phyloP scores from a whole-genome alignment of 35 echinoderm and acorn worm species.

The Apostichopus japonicus region DNA sequence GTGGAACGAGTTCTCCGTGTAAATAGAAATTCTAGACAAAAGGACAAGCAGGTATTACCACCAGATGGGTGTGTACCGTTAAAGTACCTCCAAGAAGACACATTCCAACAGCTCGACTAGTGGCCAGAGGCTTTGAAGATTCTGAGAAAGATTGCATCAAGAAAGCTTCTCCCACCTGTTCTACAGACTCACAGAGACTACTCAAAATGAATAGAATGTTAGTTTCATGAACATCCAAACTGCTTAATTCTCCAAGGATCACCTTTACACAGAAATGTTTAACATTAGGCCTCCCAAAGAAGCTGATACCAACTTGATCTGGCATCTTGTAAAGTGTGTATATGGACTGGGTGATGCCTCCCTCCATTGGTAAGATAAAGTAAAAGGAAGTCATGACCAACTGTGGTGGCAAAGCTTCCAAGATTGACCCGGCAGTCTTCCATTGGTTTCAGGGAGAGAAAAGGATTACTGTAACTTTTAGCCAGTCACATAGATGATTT shows the following conservation, averaged over 20 bases:
- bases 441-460: no score
- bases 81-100: no score
- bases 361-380: neutral
- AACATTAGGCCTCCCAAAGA: neutral
- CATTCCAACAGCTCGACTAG: neutral
- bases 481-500: slow-evolving; percentile 54
- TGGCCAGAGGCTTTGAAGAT: slow-evolving; percentile 26
- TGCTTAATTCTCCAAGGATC: neutral
- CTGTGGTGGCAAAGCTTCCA: slow-evolving; percentile 12
- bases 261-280: neutral
- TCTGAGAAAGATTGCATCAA: neutral
- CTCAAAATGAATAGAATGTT: neutral
- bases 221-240: slow-evolving; percentile 10
- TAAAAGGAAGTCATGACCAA: neutral
- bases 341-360: slow-evolving; percentile 2
- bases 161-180: slow-evolving; percentile 19
- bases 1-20: slow-evolving; percentile 22
- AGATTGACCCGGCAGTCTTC: neutral
- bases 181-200: neutral
- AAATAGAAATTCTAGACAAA: neutral
- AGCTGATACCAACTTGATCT: neutral
- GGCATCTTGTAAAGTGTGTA: neutral
- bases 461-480: neutral
- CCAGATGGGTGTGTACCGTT: no score
- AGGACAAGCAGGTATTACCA: neutral